Conservation (phyloP, 1,140 invertebrate species). For the Psix sp. region DNA sequence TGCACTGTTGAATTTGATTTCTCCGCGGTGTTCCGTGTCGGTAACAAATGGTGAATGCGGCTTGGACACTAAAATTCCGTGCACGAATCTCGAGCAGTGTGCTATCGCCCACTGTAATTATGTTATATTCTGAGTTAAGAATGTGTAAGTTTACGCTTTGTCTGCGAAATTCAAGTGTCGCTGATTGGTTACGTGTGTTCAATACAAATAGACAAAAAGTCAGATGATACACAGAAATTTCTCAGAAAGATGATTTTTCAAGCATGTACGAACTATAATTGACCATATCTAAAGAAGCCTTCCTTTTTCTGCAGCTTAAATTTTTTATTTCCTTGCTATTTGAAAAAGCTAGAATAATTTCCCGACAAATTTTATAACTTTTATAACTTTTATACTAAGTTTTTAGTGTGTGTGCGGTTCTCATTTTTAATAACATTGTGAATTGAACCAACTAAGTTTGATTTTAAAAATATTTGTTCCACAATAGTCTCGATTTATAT, state of each 20-base stretch:
- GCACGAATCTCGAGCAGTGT: constrained; percentile 34
- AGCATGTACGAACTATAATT: no score
- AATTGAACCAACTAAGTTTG: no score
- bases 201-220: constrained; percentile 15
- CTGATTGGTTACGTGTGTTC: constrained; percentile 40
- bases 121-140: constrained; percentile 39
- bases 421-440: no score
- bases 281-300: no score
- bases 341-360: no score
- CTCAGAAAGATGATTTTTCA: constrained; percentile 8
- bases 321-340: no score
- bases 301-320: no score
- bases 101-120: constrained; percentile 40
- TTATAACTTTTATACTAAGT: no score
- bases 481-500: no score
- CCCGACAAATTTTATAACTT: no score
- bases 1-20: constrained; percentile 24
- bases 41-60: constrained; percentile 29
- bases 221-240: constrained; percentile 6
- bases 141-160: constrained; percentile 45
- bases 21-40: constrained; percentile 11
- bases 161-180: constrained; percentile 24
- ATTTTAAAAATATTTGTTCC: no score
- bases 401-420: no score
- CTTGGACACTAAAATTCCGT: constrained; percentile 28